Evolutionary conservation across 2,113 vertebrate species (phyloP).

Genomic region (Pungitius pungitius): DNA sequence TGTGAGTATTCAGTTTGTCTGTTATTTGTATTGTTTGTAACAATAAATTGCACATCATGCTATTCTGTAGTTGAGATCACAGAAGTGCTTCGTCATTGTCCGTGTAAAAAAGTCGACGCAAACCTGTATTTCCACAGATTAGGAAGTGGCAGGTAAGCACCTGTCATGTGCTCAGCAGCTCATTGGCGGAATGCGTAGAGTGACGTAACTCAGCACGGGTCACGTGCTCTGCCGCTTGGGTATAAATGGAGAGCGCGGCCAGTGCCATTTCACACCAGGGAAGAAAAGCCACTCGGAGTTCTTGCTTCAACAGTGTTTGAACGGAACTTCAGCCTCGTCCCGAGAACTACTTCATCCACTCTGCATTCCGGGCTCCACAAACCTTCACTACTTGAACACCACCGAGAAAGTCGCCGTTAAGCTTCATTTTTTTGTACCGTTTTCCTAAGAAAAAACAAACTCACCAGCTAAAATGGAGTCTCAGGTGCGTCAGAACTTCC

Average conservation of each 20-base stretch:
- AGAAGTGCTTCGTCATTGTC: constrained; percentile 21
- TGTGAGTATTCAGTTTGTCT: too few relatives aligned
- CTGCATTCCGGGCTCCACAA: background rate
- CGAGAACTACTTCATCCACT: background rate
- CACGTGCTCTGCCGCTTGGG: background rate
- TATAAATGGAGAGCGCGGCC: constrained; percentile 31
- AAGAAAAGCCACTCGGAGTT: constrained; percentile 36
- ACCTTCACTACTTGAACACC: constrained; percentile 21
- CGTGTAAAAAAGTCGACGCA: background rate
- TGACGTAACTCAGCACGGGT: background rate
- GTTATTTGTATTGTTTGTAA: too few relatives aligned
- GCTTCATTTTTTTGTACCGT: constrained; percentile 63
- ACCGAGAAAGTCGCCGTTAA: constrained; percentile 5
- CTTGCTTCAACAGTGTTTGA: constrained; percentile 91
- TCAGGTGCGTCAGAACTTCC: constrained; percentile 87
- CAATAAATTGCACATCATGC: too few relatives aligned
- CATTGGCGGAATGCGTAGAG: constrained; percentile 20
- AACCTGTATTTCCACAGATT: background rate
- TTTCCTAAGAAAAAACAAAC: constrained; percentile 57
- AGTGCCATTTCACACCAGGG: background rate
- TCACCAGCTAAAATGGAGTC: constrained; percentile 72
- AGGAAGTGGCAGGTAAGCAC: background rate
- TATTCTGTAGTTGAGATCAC: background rate
- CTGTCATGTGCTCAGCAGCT: background rate
- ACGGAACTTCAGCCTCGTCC: constrained; percentile 76